phyloP scores from a whole-genome alignment of 92 coral and sea anemone species.

The Phenganax marumi region DNA sequence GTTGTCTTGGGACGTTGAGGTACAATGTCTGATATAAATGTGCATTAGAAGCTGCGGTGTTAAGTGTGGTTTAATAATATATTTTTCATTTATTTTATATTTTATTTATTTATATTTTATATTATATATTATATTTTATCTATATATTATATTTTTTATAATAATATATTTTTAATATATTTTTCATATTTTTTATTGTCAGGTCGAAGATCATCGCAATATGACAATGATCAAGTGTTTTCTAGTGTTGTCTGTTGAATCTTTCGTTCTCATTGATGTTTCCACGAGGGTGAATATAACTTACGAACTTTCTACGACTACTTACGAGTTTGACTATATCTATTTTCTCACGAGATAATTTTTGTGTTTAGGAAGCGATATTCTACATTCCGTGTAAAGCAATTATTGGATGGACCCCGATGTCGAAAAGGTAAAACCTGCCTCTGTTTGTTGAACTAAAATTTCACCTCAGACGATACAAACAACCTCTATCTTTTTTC shows the following conservation, averaged over 20 bases:
- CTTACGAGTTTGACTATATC: background rate
- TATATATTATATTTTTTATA: too few species aligned
- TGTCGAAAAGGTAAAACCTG: slow-evolving; percentile 75
- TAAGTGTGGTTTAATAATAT: too few species aligned
- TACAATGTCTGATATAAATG: background rate
- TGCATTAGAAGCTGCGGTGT: too few species aligned
- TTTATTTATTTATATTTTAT: too few species aligned
- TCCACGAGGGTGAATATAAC: slow-evolving; percentile 70
- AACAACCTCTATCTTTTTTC: background rate
- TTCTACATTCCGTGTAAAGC: slow-evolving; percentile 93
- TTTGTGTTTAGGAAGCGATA: slow-evolving; percentile 68
- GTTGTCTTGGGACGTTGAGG: slow-evolving; percentile 90
- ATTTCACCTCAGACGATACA: background rate
- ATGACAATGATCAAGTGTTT: slow-evolving; percentile 89
- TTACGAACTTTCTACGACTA: background rate
- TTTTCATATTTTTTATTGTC: background rate
- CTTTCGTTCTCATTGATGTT: slow-evolving; percentile 77
- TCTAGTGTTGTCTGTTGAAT: slow-evolving; percentile 89
- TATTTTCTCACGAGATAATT: background rate
- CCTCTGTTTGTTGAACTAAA: background rate
- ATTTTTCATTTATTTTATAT: too few species aligned
- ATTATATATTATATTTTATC: too few species aligned
- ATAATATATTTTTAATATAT: too few species aligned
- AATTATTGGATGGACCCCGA: slow-evolving; percentile 92
- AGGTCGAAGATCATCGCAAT: slow-evolving; percentile 96